These are phyloP conservation scores for Hetaerina americana DNA, from an alignment of 1,140 invertebrate genomes.

Conservation along the genomic window DNA sequence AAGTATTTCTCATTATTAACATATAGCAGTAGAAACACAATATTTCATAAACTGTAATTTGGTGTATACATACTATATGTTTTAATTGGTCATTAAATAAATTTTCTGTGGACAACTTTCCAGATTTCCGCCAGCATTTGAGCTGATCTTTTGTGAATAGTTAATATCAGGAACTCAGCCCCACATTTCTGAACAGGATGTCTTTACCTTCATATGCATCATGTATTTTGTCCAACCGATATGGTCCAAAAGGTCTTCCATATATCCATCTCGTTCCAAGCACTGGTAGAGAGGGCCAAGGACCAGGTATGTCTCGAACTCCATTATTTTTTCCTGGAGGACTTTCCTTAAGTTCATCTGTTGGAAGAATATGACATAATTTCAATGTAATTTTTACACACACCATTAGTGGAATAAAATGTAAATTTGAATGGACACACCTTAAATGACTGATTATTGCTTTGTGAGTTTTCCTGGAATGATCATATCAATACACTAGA, in stretches of 20 bases:
- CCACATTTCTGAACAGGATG: conserved; percentile 11
- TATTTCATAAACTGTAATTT: conserved; percentile 7
- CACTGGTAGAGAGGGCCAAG: conserved; percentile 47
- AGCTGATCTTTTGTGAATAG: conserved; percentile 13
- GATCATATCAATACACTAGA: too few species aligned
- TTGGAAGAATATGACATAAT: too few species aligned
- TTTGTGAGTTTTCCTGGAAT: too few species aligned
- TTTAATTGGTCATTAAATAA: too few species aligned
- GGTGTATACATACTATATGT: conserved; percentile 2
- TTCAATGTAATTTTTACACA: too few species aligned
- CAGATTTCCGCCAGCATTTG: too few species aligned
- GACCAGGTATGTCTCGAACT: conserved; percentile 48
- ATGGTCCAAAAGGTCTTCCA: conserved; percentile 41
- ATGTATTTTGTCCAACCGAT: conserved; percentile 59
- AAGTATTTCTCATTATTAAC: too few species aligned
- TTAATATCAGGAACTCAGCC: conserved; percentile 7
- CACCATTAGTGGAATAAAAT: too few species aligned
- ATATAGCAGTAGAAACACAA: conserved; percentile 4
- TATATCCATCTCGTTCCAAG: conserved; percentile 75
- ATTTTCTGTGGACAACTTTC: too few species aligned
- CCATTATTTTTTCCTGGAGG: not conserved
- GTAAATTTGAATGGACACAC: too few species aligned
- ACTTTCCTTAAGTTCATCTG: not conserved
- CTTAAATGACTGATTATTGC: too few species aligned
- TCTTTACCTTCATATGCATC: conserved; percentile 61